Conservation (phyloP, 2,113 vertebrate species). For the Lamprologus tigripictilis region DNA sequence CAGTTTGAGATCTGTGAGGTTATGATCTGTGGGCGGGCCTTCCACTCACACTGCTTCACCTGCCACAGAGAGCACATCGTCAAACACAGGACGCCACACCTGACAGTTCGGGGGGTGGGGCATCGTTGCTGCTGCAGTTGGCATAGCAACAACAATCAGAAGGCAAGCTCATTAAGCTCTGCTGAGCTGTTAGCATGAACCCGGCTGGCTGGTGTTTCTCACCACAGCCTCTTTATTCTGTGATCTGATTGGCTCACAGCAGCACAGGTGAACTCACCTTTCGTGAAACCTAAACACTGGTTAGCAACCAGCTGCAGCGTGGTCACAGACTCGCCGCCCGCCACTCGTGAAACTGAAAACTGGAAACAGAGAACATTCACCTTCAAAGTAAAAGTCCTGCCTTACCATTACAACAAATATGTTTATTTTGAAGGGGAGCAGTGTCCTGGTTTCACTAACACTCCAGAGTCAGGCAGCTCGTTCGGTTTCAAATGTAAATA, state of each 20-base stretch:
- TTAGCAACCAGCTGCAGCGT: neutral
- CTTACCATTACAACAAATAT: neutral
- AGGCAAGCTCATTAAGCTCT: neutral
- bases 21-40: neutral
- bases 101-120: neutral
- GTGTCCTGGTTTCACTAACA: neutral
- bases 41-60: neutral
- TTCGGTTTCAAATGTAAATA: neutral
- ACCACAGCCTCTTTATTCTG: neutral
- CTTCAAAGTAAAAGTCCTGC: neutral
- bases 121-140: neutral
- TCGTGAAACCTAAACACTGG: neutral
- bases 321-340: neutral
- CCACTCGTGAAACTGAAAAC: neutral
- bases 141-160: neutral
- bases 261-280: neutral
- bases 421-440: neutral
- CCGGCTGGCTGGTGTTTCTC: neutral
- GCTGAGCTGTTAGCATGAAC: neutral
- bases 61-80: neutral
- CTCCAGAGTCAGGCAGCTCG: neutral
- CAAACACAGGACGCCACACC: neutral
- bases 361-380: neutral
- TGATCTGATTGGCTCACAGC: neutral
- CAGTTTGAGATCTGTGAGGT: neutral